Conservation (phyloP, 2,888 invertebrate species). For the Caenorhabditis drosophilae region DNA sequence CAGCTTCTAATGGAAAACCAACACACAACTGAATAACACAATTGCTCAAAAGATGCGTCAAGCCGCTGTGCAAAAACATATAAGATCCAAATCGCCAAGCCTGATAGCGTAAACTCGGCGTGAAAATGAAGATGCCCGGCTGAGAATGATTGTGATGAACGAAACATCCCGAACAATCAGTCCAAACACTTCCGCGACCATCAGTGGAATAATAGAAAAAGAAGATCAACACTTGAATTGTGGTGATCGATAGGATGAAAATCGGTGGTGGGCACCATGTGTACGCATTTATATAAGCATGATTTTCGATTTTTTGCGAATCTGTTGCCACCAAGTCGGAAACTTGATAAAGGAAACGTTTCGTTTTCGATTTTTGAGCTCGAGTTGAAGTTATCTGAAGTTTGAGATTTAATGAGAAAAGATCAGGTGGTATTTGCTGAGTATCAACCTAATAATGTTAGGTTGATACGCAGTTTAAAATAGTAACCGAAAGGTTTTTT, state of each 20-base stretch:
- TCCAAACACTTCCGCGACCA: slow-evolving; percentile 64
- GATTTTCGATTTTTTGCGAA: slow-evolving; percentile 37
- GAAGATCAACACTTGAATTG: slow-evolving; percentile 72
- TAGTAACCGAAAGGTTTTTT: no score
- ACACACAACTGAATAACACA: slow-evolving; percentile 88
- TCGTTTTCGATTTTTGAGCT: slow-evolving; percentile 35
- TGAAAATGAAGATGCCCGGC: slow-evolving; percentile 78
- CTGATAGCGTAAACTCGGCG: slow-evolving; percentile 83
- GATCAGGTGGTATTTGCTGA: no score
- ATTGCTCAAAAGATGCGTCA: slow-evolving; percentile 83
- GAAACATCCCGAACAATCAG: slow-evolving; percentile 80
- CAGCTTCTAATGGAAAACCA: slow-evolving; percentile 93
- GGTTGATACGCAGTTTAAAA: no score
- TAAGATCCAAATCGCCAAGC: slow-evolving; percentile 92
- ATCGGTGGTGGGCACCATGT: slow-evolving; percentile 81
- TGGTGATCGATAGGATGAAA: slow-evolving; percentile 87
- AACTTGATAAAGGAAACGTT: slow-evolving; percentile 36
- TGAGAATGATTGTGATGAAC: slow-evolving; percentile 24
- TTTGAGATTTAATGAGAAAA: no score
- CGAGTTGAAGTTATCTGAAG: slow-evolving; percentile 37
- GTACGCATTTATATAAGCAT: slow-evolving; percentile 52
- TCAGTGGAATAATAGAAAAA: slow-evolving; percentile 72
- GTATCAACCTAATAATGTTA: no score
- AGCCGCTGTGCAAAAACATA: slow-evolving; percentile 70
- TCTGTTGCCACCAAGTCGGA: slow-evolving; percentile 36